A percentile compares a stretch with the other conserved stretches of the same genome.
Conservation (phyloP, 2,113 vertebrate species). For the Python bivittatus region DNA sequence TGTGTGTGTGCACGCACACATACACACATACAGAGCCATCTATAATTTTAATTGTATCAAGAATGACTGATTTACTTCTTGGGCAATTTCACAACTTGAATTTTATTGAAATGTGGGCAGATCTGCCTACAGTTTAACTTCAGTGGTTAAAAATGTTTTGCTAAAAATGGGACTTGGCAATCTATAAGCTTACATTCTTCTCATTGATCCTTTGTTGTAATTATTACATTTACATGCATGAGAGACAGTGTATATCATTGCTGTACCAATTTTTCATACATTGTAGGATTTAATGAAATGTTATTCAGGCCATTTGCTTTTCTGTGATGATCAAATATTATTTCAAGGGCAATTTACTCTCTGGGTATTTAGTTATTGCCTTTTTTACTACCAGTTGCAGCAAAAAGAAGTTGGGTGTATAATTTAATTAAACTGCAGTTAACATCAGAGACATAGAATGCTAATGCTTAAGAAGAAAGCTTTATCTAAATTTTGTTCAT, state of each 20-base stretch:
- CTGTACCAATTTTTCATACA: background rate
- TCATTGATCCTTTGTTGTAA: background rate
- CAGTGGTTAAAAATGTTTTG: background rate
- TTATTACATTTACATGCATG: background rate
- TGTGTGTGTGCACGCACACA: background rate
- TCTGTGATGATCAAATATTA: background rate
- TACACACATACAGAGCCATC: background rate
- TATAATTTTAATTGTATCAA: background rate
- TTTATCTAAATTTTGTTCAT: background rate
- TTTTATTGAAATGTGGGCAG: background rate
- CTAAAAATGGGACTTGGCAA: background rate
- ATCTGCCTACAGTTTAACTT: background rate
- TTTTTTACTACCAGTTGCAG: background rate
- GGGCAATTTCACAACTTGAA: background rate
- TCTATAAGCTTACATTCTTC: background rate
- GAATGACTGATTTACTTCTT: background rate
- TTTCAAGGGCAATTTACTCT: background rate
- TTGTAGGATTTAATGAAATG: background rate
- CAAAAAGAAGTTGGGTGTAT: background rate
- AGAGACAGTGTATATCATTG: background rate
- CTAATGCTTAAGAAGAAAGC: background rate
- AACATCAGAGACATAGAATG: background rate
- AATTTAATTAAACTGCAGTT: constrained; percentile 1
- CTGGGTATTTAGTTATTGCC: background rate
- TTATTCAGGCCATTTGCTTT: background rate